Conservation (phyloP, 1,140 invertebrate genomes). For the Panagrolaimus sp. region DNA sequence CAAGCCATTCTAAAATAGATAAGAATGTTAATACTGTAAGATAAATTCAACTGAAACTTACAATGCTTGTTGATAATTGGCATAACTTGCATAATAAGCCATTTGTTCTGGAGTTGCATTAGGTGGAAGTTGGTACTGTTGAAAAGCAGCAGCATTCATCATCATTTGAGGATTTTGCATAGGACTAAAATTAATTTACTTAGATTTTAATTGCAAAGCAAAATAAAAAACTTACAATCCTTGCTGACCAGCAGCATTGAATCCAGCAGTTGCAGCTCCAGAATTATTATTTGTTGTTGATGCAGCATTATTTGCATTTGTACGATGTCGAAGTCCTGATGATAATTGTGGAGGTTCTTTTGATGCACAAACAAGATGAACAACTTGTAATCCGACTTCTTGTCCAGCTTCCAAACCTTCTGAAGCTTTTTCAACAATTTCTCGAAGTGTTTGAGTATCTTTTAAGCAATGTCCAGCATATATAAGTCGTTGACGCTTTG, state of each 20-base stretch:
- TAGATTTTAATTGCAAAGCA: neutral
- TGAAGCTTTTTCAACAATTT: slow-evolving; percentile 15
- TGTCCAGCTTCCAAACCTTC: slow-evolving; percentile 1
- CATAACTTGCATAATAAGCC: slow-evolving; percentile 7
- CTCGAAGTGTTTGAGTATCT: slow-evolving; percentile 20
- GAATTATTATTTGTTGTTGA: neutral
- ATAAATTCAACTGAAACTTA: neutral
- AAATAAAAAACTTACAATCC: neutral
- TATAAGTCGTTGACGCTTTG: slow-evolving; percentile 23
- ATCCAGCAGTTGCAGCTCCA: neutral
- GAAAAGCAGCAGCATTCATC: neutral
- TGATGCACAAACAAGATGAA: slow-evolving; percentile 25
- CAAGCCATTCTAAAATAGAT: neutral
- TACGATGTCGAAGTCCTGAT: slow-evolving; percentile 1
- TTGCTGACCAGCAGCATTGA: neutral
- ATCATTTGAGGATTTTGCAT: neutral
- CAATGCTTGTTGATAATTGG: slow-evolving; percentile 11
- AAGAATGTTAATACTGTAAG: neutral
- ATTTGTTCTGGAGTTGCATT: slow-evolving; percentile 8
- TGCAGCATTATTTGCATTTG: neutral
- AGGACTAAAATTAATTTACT: neutral
- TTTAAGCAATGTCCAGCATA: slow-evolving; percentile 27
- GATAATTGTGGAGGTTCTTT: slow-evolving; percentile 14
- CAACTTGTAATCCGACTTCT: slow-evolving; percentile 19
- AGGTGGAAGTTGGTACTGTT: neutral